Evolutionary conservation across 2,113 vertebrate species (phyloP).

Genomic region (Herpetotheres cachinnans): DNA sequence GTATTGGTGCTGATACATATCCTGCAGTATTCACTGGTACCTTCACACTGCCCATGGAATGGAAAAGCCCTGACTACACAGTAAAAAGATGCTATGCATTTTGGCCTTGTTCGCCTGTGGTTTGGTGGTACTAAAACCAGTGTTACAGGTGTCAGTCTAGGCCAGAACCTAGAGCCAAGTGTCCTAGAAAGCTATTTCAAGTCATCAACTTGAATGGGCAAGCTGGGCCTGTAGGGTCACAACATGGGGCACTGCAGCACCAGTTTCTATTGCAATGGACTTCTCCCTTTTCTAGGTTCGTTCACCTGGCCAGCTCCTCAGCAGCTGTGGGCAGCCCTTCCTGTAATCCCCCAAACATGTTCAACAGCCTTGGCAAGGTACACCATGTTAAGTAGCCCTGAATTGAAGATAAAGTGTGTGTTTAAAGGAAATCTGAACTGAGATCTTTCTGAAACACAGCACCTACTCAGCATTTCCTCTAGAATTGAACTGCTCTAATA

Average conservation of each 20-base stretch:
- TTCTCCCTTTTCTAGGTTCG: neutral
- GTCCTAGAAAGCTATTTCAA: neutral
- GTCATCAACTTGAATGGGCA: neutral
- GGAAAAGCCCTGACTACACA: neutral
- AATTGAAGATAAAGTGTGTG: neutral
- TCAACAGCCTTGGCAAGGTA: neutral
- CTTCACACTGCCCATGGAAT: neutral
- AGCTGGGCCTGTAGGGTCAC: neutral
- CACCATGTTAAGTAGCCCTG: neutral
- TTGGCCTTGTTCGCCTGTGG: neutral
- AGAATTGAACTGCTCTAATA: neutral
- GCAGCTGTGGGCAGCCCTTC: neutral
- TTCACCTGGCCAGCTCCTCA: neutral
- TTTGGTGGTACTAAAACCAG: neutral
- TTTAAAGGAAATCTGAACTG: neutral
- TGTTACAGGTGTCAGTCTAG: neutral
- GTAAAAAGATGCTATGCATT: neutral
- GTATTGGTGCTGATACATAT: neutral
- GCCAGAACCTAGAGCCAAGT: neutral
- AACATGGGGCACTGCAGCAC: neutral
- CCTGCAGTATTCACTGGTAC: neutral
- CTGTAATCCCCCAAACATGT: neutral
- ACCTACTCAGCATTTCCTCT: neutral
- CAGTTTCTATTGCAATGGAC: neutral
- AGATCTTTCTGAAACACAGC: neutral